phyloP scores from a whole-genome alignment of 2,113 vertebrate genomes.

The Rhinopithecus roxellana region DNA sequence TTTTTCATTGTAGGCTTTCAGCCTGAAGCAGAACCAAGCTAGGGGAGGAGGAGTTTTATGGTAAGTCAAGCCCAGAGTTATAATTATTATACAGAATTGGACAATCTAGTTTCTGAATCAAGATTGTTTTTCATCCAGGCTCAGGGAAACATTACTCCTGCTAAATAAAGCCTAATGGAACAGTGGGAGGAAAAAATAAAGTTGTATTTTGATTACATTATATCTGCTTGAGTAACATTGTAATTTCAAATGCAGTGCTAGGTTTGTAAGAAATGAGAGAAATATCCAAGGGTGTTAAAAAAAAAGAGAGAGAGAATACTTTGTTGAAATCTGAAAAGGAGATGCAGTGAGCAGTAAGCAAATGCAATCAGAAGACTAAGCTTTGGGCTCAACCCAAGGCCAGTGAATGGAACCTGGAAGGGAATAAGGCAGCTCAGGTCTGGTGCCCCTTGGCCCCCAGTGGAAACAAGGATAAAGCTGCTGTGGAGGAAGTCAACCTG shows the following conservation, averaged over 20 bases:
- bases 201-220: conserved; percentile 31
- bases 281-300: neutral
- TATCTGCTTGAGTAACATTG: conserved; percentile 16
- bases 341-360: neutral
- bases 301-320: neutral
- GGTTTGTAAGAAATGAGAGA: conserved; percentile 8
- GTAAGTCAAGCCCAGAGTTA: neutral
- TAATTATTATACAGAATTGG: conserved; percentile 33
- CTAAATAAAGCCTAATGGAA: neutral
- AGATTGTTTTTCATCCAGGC: neutral
- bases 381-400: neutral
- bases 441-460: neutral
- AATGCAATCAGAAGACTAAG: neutral
- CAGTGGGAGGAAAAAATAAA: neutral
- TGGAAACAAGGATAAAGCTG: neutral
- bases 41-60: neutral
- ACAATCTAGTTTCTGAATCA: conserved; percentile 35
- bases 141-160: neutral
- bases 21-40: neutral
- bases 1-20: neutral
- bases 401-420: neutral
- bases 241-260: neutral
- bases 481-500: neutral
- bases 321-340: conserved; percentile 2
- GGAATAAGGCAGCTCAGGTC: neutral